These are phyloP conservation scores for Branchellion lobata DNA, from an alignment of 2,888 invertebrate species.

Conservation along the genomic window DNA sequence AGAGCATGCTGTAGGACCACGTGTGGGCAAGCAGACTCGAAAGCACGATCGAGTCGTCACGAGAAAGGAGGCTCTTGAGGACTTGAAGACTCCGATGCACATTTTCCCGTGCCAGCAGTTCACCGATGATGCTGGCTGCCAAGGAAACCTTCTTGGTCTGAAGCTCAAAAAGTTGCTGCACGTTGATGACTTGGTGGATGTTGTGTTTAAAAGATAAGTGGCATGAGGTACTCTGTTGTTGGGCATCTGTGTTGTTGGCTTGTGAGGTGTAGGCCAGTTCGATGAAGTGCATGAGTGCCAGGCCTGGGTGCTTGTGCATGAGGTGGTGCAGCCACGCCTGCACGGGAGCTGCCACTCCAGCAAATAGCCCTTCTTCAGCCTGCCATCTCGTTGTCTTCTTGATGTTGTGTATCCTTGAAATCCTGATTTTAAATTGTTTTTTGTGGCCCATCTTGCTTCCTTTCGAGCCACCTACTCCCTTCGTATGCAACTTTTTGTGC, in stretches of 20 bases:
- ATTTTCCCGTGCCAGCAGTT: not conserved
- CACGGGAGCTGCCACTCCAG: not conserved
- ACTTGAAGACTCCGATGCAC: no score
- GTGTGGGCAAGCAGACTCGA: no score
- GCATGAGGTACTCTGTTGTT: not conserved
- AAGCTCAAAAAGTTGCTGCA: not conserved
- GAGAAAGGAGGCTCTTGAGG: no score
- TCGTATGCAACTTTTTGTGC: no score
- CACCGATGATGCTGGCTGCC: not conserved
- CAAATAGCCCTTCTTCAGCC: not conserved
- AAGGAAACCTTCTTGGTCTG: not conserved
- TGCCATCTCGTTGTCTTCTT: not conserved
- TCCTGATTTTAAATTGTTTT: not conserved
- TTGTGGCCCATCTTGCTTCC: no score
- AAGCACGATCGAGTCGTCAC: no score
- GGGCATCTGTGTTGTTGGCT: not conserved
- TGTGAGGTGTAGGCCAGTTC: not conserved
- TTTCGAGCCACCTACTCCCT: no score
- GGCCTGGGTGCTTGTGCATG: not conserved
- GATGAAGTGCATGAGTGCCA: not conserved
- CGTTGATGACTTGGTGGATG: not conserved
- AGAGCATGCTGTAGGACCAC: no score
- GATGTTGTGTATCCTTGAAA: not conserved
- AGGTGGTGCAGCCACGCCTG: not conserved
- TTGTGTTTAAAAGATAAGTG: not conserved